phyloP scores from a whole-genome alignment of 2,113 vertebrate genomes.

The Pan troglodytes region DNA sequence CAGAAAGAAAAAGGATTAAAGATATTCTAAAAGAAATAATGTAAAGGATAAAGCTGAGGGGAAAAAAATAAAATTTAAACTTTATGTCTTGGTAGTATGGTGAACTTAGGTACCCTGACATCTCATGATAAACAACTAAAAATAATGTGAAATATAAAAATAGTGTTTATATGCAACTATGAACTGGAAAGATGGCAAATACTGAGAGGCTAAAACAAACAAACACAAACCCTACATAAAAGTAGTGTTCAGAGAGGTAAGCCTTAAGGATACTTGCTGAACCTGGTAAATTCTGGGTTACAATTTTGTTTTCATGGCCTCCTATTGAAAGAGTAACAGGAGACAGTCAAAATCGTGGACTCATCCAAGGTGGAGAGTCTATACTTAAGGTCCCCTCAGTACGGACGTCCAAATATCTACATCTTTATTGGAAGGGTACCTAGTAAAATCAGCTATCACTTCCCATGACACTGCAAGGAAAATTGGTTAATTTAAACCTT shows the following conservation, averaged over 20 bases:
- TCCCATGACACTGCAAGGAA: not conserved
- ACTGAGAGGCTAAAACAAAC: not conserved
- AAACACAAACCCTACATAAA: not conserved
- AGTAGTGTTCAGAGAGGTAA: not conserved
- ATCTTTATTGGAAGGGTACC: not conserved
- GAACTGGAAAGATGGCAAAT: not conserved
- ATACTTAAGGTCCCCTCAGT: not conserved
- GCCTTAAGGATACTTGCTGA: not conserved
- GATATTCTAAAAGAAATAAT: not conserved
- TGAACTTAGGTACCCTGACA: not conserved
- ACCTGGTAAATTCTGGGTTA: not conserved
- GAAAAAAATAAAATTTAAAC: not conserved
- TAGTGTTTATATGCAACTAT: not conserved
- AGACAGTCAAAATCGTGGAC: not conserved
- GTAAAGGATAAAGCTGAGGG: not conserved
- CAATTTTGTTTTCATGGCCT: not conserved
- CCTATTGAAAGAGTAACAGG: not conserved
- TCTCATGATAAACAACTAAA: not conserved
- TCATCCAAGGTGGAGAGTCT: not conserved
- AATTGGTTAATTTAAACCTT: not conserved
- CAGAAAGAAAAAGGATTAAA: not conserved
- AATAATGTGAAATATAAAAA: not conserved
- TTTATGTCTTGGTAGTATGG: not conserved
- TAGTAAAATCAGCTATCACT: not conserved
- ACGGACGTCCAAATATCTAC: not conserved